Conservation (phyloP, 1,140 invertebrate species). For the Brachionus manjavacas region DNA sequence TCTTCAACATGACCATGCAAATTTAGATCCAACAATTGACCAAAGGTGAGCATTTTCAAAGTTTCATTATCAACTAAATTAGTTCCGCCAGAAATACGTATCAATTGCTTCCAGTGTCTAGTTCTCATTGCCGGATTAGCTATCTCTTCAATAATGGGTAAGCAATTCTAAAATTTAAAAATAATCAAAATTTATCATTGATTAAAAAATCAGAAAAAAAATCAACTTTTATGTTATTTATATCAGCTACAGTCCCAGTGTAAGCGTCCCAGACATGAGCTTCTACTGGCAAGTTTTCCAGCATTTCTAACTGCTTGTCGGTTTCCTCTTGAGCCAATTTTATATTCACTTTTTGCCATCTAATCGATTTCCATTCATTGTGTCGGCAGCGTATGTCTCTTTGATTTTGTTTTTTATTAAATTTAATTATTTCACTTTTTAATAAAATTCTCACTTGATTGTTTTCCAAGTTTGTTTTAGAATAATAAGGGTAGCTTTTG, state of each 20-base stretch:
- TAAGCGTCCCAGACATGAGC: slow-evolving; percentile 54
- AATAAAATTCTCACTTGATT: slow-evolving; percentile 46
- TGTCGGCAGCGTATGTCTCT: slow-evolving; percentile 54
- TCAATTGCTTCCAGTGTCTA: slow-evolving; percentile 56
- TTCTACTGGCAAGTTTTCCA: slow-evolving; percentile 51
- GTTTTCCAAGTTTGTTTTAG: slow-evolving; percentile 56
- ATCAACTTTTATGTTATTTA: slow-evolving; percentile 55
- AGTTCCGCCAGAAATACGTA: slow-evolving; percentile 53
- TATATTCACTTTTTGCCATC: slow-evolving; percentile 57
- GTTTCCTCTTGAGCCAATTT: slow-evolving; percentile 52
- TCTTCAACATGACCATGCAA: slow-evolving; percentile 57
- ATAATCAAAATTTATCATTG: neutral
- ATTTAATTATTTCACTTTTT: neutral
- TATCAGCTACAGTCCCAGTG: slow-evolving; percentile 52
- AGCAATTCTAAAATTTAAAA: slow-evolving; percentile 48
- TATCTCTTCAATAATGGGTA: slow-evolving; percentile 56
- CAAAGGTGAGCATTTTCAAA: slow-evolving; percentile 55
- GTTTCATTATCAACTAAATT: slow-evolving; percentile 55
- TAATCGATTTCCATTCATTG: slow-evolving; percentile 54
- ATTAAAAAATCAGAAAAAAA: neutral
- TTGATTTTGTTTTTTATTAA: neutral
- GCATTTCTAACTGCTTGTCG: slow-evolving; percentile 53
- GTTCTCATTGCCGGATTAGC: slow-evolving; percentile 57
- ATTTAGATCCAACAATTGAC: slow-evolving; percentile 54
- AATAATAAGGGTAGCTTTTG: slow-evolving; percentile 47